Evolutionary conservation across 2,888 invertebrate genomes (phyloP), one percentile per base, ranked within the genome.

Genomic region (Pardosa pseudoannulata): DNA sequence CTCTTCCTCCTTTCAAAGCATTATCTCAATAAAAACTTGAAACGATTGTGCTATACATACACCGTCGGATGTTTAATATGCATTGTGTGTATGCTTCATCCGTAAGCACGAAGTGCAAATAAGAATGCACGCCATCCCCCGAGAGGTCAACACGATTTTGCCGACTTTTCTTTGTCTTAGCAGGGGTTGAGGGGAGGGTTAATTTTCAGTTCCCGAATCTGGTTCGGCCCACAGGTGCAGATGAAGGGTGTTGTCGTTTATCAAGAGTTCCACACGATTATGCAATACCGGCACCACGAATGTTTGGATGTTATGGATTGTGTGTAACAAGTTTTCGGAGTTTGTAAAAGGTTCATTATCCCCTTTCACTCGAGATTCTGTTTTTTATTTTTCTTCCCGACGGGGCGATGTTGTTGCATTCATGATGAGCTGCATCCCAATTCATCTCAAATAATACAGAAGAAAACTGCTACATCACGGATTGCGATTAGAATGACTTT

Each of bases 171-270:
- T 56, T 56, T 56, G 56, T 56, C 56, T 56, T 56, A 6, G 23
- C 7, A 56, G 56, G 56, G 56, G 5, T 56, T 23, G 19, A 23
- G 11, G 23, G 23, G 56, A 23, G 65, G 50, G 76, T 81, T 64
- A 75, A 46, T 75, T 75, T 68, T 70, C 27, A 9, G 39, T n/a
- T 50, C 46, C 64, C 36, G 64, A 76, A 83, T 78, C 83, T 78
- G 73, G 83, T 78, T 68, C 78, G 76, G 82, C 62, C 16, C 56
- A 56, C 56, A 56, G 56, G 56, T 56, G 56, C 56, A 56, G 19
- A 56, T 56, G 56, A 56, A 23, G 56, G 56, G 56, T 56, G 56
- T 56, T 56, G 56, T 56, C 56, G 56, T 56, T 56, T 67, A 83
- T 78, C 83, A 78, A 83, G 41, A 19, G 13, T 23, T 16, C n/a